Percentiles rank a stretch among this genome's conserved stretches.
Evolutionary conservation across 2,113 vertebrate species (phyloP).

Genomic region (Stigmatopora nigra): DNA sequence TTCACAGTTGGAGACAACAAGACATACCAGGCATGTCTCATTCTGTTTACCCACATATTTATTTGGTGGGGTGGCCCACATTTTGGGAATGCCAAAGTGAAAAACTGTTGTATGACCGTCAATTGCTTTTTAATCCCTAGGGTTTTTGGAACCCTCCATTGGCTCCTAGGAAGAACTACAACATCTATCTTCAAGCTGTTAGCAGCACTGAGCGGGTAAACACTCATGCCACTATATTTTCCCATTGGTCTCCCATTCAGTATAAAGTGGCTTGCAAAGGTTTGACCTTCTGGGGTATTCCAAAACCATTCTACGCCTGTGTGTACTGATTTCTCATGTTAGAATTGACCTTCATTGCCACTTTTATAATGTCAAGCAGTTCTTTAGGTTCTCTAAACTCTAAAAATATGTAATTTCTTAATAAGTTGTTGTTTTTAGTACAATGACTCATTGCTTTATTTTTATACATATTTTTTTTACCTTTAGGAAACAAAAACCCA

Average conservation of each 20-base stretch:
- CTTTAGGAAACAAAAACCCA: conserved; percentile 95
- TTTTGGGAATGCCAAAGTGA: neutral
- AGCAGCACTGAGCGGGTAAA: conserved; percentile 95
- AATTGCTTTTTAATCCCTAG: conserved; percentile 33
- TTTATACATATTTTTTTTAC: conserved; percentile 14
- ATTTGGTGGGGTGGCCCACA: neutral
- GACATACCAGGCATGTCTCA: conserved; percentile 76
- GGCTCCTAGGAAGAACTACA: conserved; percentile 94
- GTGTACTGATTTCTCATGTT: too few relatives aligned
- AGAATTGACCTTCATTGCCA: neutral
- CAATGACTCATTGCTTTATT: too few relatives aligned
- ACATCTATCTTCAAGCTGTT: conserved; percentile 98
- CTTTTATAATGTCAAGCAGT: neutral
- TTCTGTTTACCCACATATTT: conserved; percentile 5
- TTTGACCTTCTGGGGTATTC: too few relatives aligned
- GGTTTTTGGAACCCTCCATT: conserved; percentile 95
- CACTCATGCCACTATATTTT: conserved; percentile 4
- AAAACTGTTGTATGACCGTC: neutral
- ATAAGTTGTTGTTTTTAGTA: too few relatives aligned
- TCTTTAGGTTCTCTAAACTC: neutral
- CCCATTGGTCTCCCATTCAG: too few relatives aligned
- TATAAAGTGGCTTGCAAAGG: too few relatives aligned
- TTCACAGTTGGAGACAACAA: conserved; percentile 97
- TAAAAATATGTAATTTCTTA: neutral
- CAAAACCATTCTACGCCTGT: too few relatives aligned